A percentile compares a stretch with the other conserved stretches of the same genome.
phyloP scores from a whole-genome alignment of 2,888 invertebrate genomes.

The Ennomos fuscantarius region DNA sequence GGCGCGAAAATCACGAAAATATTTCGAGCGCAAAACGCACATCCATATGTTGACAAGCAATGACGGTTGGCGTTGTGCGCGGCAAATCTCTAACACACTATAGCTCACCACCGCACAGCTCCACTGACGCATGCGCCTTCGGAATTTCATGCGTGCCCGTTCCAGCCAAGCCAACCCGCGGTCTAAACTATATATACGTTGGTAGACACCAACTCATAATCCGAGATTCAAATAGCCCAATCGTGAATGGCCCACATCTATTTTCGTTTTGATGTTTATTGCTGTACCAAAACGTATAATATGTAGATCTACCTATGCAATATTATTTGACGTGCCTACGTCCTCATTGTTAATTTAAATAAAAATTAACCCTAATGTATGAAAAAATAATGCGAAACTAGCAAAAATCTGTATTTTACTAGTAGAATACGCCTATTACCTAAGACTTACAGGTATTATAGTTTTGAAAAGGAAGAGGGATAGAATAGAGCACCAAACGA shows the following conservation, averaged over 20 bases:
- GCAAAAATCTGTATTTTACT: too few species aligned
- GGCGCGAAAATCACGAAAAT: slow-evolving; percentile 45
- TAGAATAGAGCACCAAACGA: too few species aligned
- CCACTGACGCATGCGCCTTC: slow-evolving; percentile 37
- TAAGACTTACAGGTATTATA: too few species aligned
- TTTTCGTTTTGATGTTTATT: slow-evolving; percentile 8
- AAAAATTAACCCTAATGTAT: too few species aligned
- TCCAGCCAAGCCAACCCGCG: slow-evolving; percentile 1
- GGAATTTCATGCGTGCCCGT: slow-evolving; percentile 5
- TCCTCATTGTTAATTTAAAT: too few species aligned
- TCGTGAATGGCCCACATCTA: slow-evolving; percentile 28
- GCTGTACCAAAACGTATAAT: background rate
- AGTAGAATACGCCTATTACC: too few species aligned
- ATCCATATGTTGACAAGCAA: slow-evolving; percentile 58
- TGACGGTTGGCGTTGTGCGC: slow-evolving; percentile 31
- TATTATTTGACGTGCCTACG: too few species aligned
- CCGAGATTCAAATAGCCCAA: slow-evolving; percentile 24
- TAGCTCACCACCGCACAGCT: too few species aligned
- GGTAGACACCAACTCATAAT: slow-evolving; percentile 6
- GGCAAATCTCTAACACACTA: slow-evolving; percentile 28
- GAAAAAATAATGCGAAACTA: too few species aligned
- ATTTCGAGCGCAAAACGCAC: slow-evolving; percentile 39
- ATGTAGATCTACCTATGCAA: background rate
- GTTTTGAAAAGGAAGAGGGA: too few species aligned
- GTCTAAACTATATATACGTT: slow-evolving; percentile 2